Evolutionary conservation across 2,888 invertebrate species (phyloP), one percentile per base, ranked within the genome.

Genomic region (Athalia circularis): DNA sequence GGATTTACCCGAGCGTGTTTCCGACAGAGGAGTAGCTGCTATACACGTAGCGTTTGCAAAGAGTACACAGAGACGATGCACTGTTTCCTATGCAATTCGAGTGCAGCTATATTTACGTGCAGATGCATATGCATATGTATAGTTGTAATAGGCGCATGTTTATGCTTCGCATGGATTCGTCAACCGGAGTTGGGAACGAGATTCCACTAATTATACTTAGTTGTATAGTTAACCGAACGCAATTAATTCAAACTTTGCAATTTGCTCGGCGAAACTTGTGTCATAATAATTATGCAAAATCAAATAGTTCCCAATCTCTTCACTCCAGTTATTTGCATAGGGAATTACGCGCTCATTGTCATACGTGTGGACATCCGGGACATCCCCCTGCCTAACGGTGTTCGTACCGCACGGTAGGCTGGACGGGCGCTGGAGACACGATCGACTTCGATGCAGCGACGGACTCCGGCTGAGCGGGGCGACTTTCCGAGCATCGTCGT

Each of bases 251-350:
- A 75, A 75, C 75, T 75, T 75, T n/a, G 75, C 59, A 62, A 75
- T 75, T 75, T 43, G 6, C 62, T 52, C 15, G 11, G 43, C 9
- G 75, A 61, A 62, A 62, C 52, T 75, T 62, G 75, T 29, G 75
- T 75, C 48, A 62, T 75, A 75, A 75, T 64, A 64, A 75, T 75
- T 75, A 75, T 75, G 75, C 75, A 75, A 62, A 75, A 75, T 64
- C 43, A 50, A 62, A 75, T 64, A 64, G 75, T 75, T 75, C 62
- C 75, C 50, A 50, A 64, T 75, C 62, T 61, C 72, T 72, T 59
- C 52, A 45, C 52, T 29, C 6, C 72, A 29, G n/a, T 70, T 70
- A 59, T 59, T 59, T 57, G 72, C 59, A 59, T 72, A 59, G 3
- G 8, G 47, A 72, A 75, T 75, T 75, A 75, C 75, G 50, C 15